Evolutionary conservation across 2,797 vertebrate species (phyloP).

Genomic region (Rhynchonycteris naso): DNA sequence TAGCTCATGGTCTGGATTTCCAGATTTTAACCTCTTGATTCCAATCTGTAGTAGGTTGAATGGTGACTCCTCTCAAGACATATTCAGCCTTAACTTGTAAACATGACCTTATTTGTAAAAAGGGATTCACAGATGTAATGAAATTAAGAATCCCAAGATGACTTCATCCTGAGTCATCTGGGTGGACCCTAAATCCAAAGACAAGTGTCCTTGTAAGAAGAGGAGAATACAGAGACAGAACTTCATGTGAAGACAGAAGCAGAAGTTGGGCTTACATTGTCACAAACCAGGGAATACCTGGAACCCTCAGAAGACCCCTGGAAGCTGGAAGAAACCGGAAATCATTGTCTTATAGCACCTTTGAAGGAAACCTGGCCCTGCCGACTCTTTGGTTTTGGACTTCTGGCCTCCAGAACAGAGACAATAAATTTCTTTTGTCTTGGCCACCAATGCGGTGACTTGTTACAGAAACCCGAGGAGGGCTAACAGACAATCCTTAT

Average conservation of each 20-base stretch:
- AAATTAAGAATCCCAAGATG: not conserved
- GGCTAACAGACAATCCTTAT: not conserved
- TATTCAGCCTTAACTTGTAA: not conserved
- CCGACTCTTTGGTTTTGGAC: not conserved
- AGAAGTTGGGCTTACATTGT: not conserved
- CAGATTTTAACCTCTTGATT: not conserved
- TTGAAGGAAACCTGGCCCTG: not conserved
- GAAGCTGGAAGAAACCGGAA: not conserved
- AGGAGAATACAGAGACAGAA: not conserved
- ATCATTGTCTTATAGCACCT: not conserved
- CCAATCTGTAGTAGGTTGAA: not conserved
- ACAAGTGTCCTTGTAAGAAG: not conserved
- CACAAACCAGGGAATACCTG: not conserved
- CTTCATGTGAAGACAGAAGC: not conserved
- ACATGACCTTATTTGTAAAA: not conserved
- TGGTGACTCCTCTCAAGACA: not conserved
- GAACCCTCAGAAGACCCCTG: not conserved
- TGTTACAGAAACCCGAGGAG: not conserved
- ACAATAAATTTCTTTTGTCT: not conserved
- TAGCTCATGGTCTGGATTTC: not conserved
- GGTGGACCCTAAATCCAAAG: not conserved
- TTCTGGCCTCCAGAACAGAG: not conserved
- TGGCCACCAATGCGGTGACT: not conserved
- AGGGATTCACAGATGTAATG: not conserved
- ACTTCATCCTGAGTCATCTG: not conserved